A percentile compares a stretch with the other conserved stretches of the same genome.
These are phyloP conservation scores for Phoeniculus purpureus DNA, from an alignment of 2,797 vertebrate species.

Conservation along the genomic window DNA sequence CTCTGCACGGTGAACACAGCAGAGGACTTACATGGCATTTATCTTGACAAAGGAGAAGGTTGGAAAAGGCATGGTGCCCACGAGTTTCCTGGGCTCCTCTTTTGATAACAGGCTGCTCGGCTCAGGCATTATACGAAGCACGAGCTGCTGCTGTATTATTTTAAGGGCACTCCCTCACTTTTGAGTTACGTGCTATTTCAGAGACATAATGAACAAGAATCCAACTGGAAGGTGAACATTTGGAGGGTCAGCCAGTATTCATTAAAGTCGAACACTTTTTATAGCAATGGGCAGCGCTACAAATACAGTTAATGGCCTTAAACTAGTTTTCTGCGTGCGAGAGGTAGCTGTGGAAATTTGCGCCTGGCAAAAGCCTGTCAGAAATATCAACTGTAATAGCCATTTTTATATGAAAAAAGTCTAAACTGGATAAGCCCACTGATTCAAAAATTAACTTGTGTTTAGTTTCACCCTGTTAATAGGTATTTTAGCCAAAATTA, in stretches of 20 bases:
- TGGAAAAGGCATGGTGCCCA: not conserved
- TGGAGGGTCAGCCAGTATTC: conserved; percentile 51
- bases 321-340: not conserved
- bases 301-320: conserved; percentile 42
- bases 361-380: conserved; percentile 27
- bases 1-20: fast-evolving
- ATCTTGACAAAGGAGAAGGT: not conserved
- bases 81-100: not conserved
- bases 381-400: conserved; percentile 30
- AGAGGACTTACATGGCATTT: not conserved
- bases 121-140: not conserved
- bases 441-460: conserved; percentile 30
- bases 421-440: conserved; percentile 49
- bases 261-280: conserved; percentile 44
- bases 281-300: conserved; percentile 29
- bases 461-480: conserved; percentile 48
- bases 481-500: conserved; percentile 50
- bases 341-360: conserved; percentile 18
- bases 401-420: conserved; percentile 28
- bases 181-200: conserved; percentile 22
- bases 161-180: conserved; percentile 38
- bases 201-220: conserved; percentile 42
- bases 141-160: not conserved
- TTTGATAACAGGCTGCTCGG: not conserved
- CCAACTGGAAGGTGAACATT: conserved; percentile 22